Evolutionary conservation across 2,113 vertebrate genomes (phyloP).

Genomic region (Neolamprologus brichardi): DNA sequence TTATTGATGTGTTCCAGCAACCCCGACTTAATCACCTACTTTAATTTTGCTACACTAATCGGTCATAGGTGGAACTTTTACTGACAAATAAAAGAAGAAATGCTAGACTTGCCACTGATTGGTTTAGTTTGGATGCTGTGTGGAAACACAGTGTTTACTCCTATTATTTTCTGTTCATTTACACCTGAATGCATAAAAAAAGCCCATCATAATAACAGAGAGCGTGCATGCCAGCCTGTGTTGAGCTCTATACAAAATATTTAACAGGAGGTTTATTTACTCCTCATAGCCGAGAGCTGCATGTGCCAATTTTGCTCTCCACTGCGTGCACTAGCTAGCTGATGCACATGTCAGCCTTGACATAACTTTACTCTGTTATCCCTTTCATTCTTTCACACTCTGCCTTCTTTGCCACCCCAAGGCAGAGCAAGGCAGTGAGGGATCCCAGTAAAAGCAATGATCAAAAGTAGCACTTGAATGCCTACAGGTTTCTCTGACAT

Average conservation of each 20-base stretch:
- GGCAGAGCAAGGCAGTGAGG: slow-evolving; percentile 55
- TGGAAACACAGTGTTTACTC: background rate
- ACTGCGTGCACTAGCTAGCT: slow-evolving; percentile 20
- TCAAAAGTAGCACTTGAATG: slow-evolving; percentile 64
- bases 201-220: background rate
- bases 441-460: slow-evolving; percentile 57
- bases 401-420: slow-evolving; percentile 34
- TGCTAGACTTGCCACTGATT: background rate
- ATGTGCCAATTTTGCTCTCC: slow-evolving; percentile 27
- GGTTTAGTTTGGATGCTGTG: background rate
- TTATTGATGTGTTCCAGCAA: background rate
- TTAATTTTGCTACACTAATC: background rate
- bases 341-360: slow-evolving; percentile 52
- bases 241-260: slow-evolving; percentile 32
- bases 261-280: slow-evolving; percentile 39
- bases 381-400: slow-evolving; percentile 48
- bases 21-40: background rate
- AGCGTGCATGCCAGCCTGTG: background rate
- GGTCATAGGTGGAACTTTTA: background rate
- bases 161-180: background rate
- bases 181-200: background rate
- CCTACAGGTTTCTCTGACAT: slow-evolving; percentile 66
- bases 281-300: slow-evolving; percentile 13
- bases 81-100: background rate
- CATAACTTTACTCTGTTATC: slow-evolving; percentile 48